These are phyloP conservation scores for Stomatorhinus walkeri DNA, from an alignment of 2,797 vertebrate genomes.

Conservation along the genomic window DNA sequence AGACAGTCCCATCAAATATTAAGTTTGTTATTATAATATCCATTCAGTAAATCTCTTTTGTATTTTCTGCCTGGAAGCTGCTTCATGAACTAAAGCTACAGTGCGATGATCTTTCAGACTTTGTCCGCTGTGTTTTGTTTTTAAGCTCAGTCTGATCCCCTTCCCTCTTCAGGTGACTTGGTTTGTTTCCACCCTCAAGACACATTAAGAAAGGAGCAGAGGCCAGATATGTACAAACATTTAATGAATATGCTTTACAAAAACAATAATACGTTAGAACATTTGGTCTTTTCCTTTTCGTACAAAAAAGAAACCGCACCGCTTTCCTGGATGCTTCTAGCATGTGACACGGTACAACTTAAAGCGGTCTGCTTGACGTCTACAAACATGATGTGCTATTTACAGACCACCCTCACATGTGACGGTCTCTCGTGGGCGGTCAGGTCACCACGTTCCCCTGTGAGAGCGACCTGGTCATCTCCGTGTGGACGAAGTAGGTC, in stretches of 20 bases:
- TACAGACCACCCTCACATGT: slow-evolving; percentile 44
- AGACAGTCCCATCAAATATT: not conserved
- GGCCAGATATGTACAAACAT: slow-evolving; percentile 83
- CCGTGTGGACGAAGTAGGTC: slow-evolving; percentile 92
- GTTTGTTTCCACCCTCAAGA: slow-evolving; percentile 8
- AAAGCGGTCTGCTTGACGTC: slow-evolving; percentile 42
- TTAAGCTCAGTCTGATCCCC: not conserved
- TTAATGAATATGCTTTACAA: slow-evolving; percentile 90
- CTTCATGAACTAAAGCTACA: not conserved
- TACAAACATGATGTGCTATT: slow-evolving; percentile 47
- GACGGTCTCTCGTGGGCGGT: slow-evolving; percentile 32
- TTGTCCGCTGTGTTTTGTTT: not conserved
- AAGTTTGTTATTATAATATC: not conserved
- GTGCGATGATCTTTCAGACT: not conserved
- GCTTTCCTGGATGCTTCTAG: slow-evolving; percentile 49
- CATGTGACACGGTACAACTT: slow-evolving; percentile 46
- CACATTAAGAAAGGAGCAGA: slow-evolving; percentile 41
- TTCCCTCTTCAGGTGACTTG: not conserved
- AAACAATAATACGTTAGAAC: slow-evolving; percentile 78
- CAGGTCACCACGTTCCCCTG: slow-evolving; percentile 87
- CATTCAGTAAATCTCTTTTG: not conserved
- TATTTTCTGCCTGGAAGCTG: not conserved
- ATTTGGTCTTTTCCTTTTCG: slow-evolving; percentile 44
- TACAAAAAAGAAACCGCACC: slow-evolving; percentile 54
- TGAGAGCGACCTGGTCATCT: slow-evolving; percentile 89